phyloP scores from a whole-genome alignment of 2,113 vertebrate species.

The Archocentrus centrarchus region DNA sequence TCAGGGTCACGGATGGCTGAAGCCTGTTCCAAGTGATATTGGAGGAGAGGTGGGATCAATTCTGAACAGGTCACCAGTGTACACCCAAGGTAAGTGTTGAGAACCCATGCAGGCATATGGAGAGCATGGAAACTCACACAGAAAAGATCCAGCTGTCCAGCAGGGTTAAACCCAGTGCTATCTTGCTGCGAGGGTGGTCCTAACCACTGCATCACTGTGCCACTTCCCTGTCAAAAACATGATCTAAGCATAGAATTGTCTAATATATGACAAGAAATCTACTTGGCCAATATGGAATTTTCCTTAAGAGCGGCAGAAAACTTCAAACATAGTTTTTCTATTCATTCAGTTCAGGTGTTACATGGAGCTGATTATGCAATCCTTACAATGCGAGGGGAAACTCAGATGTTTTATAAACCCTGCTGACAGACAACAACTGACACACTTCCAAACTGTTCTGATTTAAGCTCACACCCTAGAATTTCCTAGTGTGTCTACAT shows the following conservation, averaged over 20 bases:
- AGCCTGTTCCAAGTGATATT: too few relatives aligned
- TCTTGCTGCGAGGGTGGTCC: background rate
- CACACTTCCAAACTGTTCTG: background rate
- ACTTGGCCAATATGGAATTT: background rate
- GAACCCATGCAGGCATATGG: background rate
- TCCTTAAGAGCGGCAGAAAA: background rate
- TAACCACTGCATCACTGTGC: background rate
- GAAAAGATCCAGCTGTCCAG: too few relatives aligned
- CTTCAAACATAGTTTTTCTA: background rate
- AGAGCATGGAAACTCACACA: background rate
- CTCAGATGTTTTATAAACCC: background rate
- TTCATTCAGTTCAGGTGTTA: background rate
- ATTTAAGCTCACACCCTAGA: background rate
- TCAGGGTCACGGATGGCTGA: too few relatives aligned
- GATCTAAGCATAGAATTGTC: background rate
- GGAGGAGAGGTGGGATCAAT: too few relatives aligned
- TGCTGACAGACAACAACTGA: background rate
- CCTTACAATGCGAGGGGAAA: background rate
- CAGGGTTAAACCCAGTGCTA: background rate
- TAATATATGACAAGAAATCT: background rate
- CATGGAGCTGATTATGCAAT: background rate
- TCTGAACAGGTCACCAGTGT: too few relatives aligned
- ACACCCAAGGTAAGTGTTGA: too few relatives aligned
- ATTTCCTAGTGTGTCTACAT: background rate
- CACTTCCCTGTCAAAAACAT: background rate